phyloP scores from a whole-genome alignment of 2,113 vertebrate species.

The Phaethon lepturus region DNA sequence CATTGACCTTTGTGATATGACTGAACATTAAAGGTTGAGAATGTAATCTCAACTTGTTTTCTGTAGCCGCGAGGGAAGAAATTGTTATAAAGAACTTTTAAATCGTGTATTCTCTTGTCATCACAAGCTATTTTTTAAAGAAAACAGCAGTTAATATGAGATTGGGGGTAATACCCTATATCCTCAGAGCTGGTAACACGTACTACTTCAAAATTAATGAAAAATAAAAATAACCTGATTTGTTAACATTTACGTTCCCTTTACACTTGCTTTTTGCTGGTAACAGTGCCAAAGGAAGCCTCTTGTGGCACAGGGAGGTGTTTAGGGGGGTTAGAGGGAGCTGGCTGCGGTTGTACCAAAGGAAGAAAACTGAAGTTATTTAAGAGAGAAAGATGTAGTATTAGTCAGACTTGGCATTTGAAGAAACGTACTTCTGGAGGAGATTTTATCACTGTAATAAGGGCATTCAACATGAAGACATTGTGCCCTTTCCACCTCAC shows the following conservation, averaged over 20 bases:
- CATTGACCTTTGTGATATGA: background rate
- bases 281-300: background rate
- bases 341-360: background rate
- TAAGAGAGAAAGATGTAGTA: background rate
- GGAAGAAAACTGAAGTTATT: background rate
- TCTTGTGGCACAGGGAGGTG: background rate
- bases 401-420: background rate
- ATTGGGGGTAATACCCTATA: background rate
- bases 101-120: background rate
- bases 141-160: background rate
- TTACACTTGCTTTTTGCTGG: background rate
- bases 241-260: background rate
- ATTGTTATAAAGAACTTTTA: background rate
- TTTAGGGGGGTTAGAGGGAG: background rate
- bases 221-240: background rate
- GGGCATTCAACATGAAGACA: background rate
- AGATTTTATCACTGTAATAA: background rate
- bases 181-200: background rate
- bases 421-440: background rate
- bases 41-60: background rate
- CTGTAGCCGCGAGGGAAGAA: background rate
- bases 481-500: background rate
- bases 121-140: background rate
- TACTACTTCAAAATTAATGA: background rate
- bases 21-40: background rate